Percentiles rank a stretch among this genome's conserved stretches.
Conservation (phyloP, 2,797 vertebrate species). For the Hemitrygon akajei region DNA sequence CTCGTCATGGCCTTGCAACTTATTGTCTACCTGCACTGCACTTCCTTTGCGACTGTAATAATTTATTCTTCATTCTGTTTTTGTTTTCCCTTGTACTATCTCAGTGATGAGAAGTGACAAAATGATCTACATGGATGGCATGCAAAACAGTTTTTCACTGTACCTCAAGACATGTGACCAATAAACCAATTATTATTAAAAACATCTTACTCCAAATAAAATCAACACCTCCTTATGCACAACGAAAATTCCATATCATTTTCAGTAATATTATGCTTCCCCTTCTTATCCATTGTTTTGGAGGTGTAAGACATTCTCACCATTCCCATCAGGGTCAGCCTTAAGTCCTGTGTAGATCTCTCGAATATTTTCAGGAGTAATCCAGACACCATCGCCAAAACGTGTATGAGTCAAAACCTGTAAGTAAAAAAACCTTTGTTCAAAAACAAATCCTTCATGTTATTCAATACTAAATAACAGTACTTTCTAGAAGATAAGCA, state of each 20-base stretch:
- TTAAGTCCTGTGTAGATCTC: conserved; percentile 89
- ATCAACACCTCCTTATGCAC: background rate
- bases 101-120: too few species aligned
- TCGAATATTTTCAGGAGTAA: conserved; percentile 85
- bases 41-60: too few species aligned
- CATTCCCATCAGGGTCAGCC: conserved; percentile 84
- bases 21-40: too few species aligned
- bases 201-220: background rate
- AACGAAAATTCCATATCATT: background rate
- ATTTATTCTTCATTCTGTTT: too few species aligned
- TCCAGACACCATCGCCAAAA: conserved; percentile 90
- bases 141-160: too few species aligned
- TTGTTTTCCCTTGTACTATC: too few species aligned
- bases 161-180: too few species aligned
- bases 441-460: background rate
- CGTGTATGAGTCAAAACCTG: conserved; percentile 94
- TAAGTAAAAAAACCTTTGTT: conserved; percentile 34
- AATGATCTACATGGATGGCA: too few species aligned
- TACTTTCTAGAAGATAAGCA: background rate
- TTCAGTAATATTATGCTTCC: background rate
- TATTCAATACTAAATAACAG: background rate
- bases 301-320: conserved; percentile 56
- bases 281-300: background rate
- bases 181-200: too few species aligned
- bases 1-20: too few species aligned